Conservation (phyloP, 2,113 vertebrate species). For the Scopus umbretta region DNA sequence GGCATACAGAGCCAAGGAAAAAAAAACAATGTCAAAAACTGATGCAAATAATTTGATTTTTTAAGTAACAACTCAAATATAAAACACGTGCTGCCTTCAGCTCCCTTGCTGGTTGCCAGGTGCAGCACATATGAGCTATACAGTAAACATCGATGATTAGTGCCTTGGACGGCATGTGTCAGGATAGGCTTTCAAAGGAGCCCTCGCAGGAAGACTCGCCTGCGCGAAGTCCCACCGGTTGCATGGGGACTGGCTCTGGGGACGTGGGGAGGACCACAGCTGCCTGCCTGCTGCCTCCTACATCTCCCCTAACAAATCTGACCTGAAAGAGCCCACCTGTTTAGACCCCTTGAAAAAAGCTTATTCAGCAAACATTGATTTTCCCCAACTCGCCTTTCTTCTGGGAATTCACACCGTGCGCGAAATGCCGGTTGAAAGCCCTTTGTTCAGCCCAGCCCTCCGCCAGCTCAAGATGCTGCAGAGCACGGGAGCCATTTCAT, state of each 20-base stretch:
- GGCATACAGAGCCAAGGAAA: conserved; percentile 46
- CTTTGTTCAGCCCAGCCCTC: neutral
- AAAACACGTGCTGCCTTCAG: conserved; percentile 63
- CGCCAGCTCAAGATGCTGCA: neutral
- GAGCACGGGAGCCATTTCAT: neutral
- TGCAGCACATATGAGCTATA: conserved; percentile 60
- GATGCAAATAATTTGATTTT: conserved; percentile 65
- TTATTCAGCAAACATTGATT: neutral
- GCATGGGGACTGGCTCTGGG: neutral
- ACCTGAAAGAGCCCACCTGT: conserved; percentile 16
- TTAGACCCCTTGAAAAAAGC: neutral
- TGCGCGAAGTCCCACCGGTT: neutral
- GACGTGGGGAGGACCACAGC: neutral
- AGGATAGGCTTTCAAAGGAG: conserved; percentile 7
- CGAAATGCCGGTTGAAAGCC: fast-evolving
- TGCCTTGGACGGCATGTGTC: conserved; percentile 62
- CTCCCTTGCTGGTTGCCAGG: conserved; percentile 57
- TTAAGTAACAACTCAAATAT: conserved; percentile 64
- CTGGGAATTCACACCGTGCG: fast-evolving
- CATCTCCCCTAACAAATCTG: neutral
- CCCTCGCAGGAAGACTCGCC: neutral
- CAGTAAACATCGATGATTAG: conserved; percentile 60
- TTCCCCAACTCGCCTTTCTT: neutral
- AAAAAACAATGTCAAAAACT: conserved; percentile 68
- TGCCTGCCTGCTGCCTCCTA: neutral